Evolutionary conservation across 2,888 invertebrate species (phyloP).

Genomic region (Ischnus inquisitorius): DNA sequence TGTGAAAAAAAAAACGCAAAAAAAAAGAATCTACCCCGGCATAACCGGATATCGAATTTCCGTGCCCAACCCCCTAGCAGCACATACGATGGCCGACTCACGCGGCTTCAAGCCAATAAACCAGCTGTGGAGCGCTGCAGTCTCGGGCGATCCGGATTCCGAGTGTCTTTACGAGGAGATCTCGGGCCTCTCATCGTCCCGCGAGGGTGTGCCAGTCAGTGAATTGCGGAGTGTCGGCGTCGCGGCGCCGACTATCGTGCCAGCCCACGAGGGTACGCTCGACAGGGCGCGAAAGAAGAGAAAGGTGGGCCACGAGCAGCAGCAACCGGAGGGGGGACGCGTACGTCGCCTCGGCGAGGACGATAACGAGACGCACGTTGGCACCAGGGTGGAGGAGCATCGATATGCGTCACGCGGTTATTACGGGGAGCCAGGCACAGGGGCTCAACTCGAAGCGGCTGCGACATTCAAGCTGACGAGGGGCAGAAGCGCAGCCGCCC

Average conservation of each 20-base stretch:
- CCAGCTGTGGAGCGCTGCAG: conserved; percentile 83
- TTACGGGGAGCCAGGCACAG: conserved; percentile 80
- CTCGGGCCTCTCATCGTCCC: conserved; percentile 81
- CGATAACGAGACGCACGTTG: conserved; percentile 79
- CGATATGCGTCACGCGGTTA: conserved; percentile 82
- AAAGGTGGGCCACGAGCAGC: conserved; percentile 76
- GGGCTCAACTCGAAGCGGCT: conserved; percentile 82
- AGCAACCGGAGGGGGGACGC: conserved; percentile 85
- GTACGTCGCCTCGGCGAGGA: conserved; percentile 85
- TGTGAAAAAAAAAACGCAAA: conserved; percentile 31
- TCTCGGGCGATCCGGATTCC: conserved; percentile 83
- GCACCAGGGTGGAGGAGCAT: conserved; percentile 82
- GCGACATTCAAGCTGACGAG: conserved; percentile 86
- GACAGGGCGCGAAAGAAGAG: conserved; percentile 68
- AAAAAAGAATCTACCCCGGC: conserved; percentile 1
- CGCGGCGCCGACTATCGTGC: conserved; percentile 23
- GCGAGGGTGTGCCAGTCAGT: conserved; percentile 68
- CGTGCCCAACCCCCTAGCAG: conserved; percentile 67
- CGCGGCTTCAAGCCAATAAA: conserved; percentile 85
- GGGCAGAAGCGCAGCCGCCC: conserved; percentile 83
- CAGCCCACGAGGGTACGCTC: conserved; percentile 48
- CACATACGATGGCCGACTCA: conserved; percentile 84
- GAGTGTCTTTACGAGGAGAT: conserved; percentile 85
- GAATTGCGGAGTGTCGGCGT: conserved; percentile 31
- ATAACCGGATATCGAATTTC: conserved; percentile 21